These are phyloP conservation scores for Piaya cayana DNA, from an alignment of 2,113 vertebrate species.

Conservation along the genomic window DNA sequence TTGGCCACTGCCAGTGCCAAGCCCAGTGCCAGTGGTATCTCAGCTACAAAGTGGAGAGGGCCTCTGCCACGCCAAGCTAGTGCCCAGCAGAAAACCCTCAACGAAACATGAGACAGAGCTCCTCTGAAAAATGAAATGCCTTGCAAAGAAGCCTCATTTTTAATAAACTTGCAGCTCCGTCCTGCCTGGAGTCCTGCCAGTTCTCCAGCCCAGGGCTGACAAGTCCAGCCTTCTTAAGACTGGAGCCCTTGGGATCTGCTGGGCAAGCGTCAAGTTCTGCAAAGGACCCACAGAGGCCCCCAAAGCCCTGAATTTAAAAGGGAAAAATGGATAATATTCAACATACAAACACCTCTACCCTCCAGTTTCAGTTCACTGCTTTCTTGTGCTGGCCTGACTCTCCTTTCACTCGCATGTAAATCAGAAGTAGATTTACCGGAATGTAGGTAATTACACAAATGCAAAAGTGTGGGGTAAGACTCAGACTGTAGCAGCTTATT, in stretches of 20 bases:
- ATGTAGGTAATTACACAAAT: not conserved
- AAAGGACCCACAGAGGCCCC: not conserved
- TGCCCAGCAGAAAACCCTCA: not conserved
- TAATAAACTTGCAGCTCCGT: not conserved
- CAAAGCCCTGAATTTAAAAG: not conserved
- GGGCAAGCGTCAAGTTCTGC: not conserved
- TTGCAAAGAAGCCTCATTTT: not conserved
- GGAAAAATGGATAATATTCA: not conserved
- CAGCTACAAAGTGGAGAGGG: not conserved
- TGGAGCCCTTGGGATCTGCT: not conserved
- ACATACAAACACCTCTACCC: not conserved
- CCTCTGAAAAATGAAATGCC: not conserved
- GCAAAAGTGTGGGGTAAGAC: not conserved
- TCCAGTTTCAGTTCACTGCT: not conserved
- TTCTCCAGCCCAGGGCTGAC: not conserved
- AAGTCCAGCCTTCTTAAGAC: not conserved
- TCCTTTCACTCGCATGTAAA: not conserved
- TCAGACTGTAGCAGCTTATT: not conserved
- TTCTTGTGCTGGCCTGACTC: not conserved
- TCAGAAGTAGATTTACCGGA: not conserved
- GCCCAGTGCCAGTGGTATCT: not conserved
- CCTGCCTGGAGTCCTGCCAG: not conserved
- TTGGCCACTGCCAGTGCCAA: not conserved
- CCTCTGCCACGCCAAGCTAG: not conserved
- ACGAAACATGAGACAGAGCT: not conserved